phyloP scores from a whole-genome alignment of 2,888 invertebrate genomes.

The Formica aserva region DNA sequence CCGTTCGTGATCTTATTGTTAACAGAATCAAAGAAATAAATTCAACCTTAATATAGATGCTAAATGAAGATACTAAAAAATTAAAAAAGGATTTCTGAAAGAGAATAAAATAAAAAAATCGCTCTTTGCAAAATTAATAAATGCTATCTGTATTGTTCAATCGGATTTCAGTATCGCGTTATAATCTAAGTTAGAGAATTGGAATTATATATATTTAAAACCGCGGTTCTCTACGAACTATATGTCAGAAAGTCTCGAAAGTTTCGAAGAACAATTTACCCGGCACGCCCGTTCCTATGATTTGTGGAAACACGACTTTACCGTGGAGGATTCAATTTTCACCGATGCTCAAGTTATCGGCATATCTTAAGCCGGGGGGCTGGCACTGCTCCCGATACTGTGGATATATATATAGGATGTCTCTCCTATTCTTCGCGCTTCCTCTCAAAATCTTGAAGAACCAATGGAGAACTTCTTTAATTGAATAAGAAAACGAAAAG shows the following conservation, averaged over 20 bases:
- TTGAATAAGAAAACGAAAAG: constrained; percentile 12
- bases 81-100: background rate
- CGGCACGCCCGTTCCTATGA: constrained; percentile 39
- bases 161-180: background rate
- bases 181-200: background rate
- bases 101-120: background rate
- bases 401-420: constrained; percentile 24
- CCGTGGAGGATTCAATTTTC: constrained; percentile 53
- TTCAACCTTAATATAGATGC: background rate
- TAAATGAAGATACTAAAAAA: background rate
- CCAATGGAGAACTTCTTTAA: constrained; percentile 33
- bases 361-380: constrained; percentile 42
- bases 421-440: constrained; percentile 25
- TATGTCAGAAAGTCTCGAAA: constrained; percentile 33
- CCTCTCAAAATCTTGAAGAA: background rate
- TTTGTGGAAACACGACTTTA: constrained; percentile 53
- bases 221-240: background rate
- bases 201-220: constrained; percentile 26
- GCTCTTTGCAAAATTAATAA: background rate
- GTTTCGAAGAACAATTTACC: constrained; percentile 49
- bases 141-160: background rate
- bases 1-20: background rate
- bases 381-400: constrained; percentile 44
- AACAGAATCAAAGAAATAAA: background rate
- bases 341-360: constrained; percentile 54